phyloP scores from a whole-genome alignment of 2,888 invertebrate species.

The Hetaerina titia region DNA sequence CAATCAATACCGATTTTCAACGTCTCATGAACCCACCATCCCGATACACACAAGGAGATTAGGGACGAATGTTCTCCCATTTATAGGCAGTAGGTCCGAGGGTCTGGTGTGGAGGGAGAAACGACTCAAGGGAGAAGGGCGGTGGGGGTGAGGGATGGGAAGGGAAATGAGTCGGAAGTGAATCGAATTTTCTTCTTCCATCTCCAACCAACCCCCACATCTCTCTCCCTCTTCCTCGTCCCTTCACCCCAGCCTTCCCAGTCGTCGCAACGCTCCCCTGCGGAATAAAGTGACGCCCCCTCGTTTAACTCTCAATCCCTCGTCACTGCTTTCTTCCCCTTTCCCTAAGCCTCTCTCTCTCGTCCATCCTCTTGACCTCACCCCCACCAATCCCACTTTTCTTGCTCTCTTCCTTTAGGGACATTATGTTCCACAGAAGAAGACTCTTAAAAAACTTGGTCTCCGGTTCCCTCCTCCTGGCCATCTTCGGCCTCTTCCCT shows the following conservation, averaged over 20 bases:
- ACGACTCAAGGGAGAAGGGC: not conserved
- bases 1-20: not conserved
- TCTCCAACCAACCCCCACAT: not conserved
- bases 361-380: not conserved
- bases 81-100: not conserved
- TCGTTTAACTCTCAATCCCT: not conserved
- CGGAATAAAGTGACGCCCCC: not conserved
- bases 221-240: not conserved
- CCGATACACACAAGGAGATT: not conserved
- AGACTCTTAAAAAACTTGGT: not conserved
- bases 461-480: not conserved
- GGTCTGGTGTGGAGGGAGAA: not conserved
- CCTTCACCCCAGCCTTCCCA: not conserved
- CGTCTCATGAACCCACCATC: not conserved
- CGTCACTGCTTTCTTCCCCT: not conserved
- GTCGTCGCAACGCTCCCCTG: not conserved
- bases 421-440: not conserved
- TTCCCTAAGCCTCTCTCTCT: not conserved
- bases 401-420: not conserved
- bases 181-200: not conserved
- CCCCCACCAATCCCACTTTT: not conserved
- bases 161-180: conserved; percentile 47
- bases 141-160: not conserved
- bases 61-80: not conserved
- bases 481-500: not conserved